A percentile compares a stretch with the other conserved stretches of the same genome.
Evolutionary conservation across 1,140 invertebrate genomes (phyloP).

Genomic region (Eupeodes corollae): DNA sequence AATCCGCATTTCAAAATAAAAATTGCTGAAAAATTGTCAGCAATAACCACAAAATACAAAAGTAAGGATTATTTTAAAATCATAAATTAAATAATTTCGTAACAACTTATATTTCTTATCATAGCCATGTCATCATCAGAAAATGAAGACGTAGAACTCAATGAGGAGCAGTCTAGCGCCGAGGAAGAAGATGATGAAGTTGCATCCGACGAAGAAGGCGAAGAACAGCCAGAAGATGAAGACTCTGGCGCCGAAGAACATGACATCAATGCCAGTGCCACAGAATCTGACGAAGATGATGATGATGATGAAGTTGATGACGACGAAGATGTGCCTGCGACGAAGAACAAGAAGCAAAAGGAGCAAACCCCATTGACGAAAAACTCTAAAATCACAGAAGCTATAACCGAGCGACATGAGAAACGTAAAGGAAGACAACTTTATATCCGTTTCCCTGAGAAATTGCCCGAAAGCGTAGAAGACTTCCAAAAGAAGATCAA

Average conservation of each 20-base stretch:
- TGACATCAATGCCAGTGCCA: conserved; percentile 20
- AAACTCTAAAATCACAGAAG: conserved; percentile 16
- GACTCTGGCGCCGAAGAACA: conserved; percentile 1
- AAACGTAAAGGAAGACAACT: conserved; percentile 24
- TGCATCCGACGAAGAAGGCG: conserved; percentile 8
- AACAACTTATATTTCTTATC: too few species aligned
- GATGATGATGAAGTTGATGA: conserved; percentile 9
- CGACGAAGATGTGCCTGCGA: neutral
- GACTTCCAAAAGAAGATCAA: conserved; percentile 21
- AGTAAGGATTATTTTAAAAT: too few species aligned
- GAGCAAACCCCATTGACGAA: neutral
- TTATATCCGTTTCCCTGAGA: conserved; percentile 25
- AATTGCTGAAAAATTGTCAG: too few species aligned
- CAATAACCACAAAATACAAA: too few species aligned
- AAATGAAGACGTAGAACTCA: neutral
- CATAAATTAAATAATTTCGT: too few species aligned
- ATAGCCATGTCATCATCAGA: too few species aligned
- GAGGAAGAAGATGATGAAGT: conserved; percentile 6
- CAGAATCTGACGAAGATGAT: conserved; percentile 21
- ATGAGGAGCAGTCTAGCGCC: too few species aligned
- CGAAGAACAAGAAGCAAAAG: conserved; percentile 5
- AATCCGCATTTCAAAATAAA: too few species aligned
- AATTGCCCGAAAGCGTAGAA: conserved; percentile 18
- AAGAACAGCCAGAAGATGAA: neutral
- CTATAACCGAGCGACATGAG: too few species aligned